These are phyloP conservation scores for Bombus consobrinus DNA, from an alignment of 1,140 invertebrate genomes.

Conservation along the genomic window DNA sequence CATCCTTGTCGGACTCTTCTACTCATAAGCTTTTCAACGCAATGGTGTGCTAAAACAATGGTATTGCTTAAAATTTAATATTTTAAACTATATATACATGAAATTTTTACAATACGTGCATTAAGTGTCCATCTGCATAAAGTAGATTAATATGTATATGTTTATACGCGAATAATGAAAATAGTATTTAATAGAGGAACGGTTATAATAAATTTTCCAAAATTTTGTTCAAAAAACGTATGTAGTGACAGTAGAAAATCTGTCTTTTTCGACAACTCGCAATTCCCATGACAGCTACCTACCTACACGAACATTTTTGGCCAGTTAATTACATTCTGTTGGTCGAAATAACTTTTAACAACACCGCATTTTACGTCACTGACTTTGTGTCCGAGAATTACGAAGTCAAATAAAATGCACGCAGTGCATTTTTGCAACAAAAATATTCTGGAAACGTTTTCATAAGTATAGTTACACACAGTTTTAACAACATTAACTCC, in stretches of 20 bases:
- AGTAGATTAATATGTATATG: background rate
- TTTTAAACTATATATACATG: too few species aligned
- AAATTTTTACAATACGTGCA: too few species aligned
- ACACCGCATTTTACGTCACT: background rate
- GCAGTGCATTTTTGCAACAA: background rate
- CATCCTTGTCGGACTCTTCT: too few species aligned
- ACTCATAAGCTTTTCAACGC: too few species aligned
- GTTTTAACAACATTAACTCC: background rate
- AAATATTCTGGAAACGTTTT: background rate
- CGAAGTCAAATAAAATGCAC: background rate
- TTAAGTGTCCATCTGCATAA: too few species aligned
- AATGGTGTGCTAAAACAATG: too few species aligned
- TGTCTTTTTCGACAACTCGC: background rate
- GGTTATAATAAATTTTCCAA: background rate
- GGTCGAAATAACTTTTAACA: conserved; percentile 10
- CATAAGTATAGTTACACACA: background rate
- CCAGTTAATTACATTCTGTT: background rate
- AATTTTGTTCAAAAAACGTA: background rate
- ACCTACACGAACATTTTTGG: background rate
- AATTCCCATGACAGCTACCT: too few species aligned
- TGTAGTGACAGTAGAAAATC: background rate
- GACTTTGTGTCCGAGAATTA: background rate
- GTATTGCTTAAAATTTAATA: too few species aligned
- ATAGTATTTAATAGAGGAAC: background rate
- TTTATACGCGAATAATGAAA: background rate